Evolutionary conservation across 2,113 vertebrate genomes (phyloP), one percentile per base, ranked within the genome.

Genomic region (Ammodytes marinus): DNA sequence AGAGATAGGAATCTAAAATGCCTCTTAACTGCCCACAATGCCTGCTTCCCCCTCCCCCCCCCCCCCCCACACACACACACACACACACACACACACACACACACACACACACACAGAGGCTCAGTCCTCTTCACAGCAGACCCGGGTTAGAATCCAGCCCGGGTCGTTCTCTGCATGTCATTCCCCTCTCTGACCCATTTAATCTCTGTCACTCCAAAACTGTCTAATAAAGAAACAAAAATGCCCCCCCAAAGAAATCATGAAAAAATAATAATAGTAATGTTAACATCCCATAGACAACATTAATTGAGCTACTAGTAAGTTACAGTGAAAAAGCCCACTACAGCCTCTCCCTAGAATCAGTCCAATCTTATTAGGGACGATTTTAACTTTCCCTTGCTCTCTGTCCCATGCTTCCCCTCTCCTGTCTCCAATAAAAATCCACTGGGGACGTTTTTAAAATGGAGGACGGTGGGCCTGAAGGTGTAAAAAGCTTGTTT

Each of bases 401-500:
- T 43, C 7, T 0, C 19, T n/a, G 19, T 55, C 49, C 55, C n/a
- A 35, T 43, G 17, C 19, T 39, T 40, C 35, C 27, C 27, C 27
- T 27, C 40, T 42, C 49, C n/a, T 6, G 0, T 15, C 27, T 55
- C 46, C 8, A 6, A 40, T 49, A 14, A 74, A 65, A 72, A 17
- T 74, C 74, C 65, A n/a, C 11, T 19, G 64, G 68, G 79, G 65
- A 74, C 46, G 57, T 80, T 84, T 80, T 84, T 75, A 52, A 79
- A 84, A 76, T 19, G 12, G 54, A 46, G 74, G 52, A 53, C 80
- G 68, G 82, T 77, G 40, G 63, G 82, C 73, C 82, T 70, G 82
- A 76, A 86, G 76, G 88, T 91, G 86, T 84, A 88, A 93, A 27
- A 91, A 91, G 90, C 91, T 83, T 84, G 89, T 94, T 92, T 94